These are phyloP conservation scores for Danio aesculapii DNA, from an alignment of 2,797 vertebrate species.

Conservation along the genomic window DNA sequence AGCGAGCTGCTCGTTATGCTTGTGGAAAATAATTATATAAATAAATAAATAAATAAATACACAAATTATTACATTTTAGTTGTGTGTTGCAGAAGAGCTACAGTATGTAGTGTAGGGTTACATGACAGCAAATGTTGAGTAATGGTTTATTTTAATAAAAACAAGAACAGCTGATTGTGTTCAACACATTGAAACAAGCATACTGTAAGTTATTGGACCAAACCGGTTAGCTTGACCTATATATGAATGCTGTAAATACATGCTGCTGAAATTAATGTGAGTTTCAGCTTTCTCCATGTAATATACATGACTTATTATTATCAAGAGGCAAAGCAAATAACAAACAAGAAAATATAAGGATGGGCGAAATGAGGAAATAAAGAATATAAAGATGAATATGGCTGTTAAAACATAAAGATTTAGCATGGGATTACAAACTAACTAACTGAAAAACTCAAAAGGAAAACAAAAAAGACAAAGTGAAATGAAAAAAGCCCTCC, in stretches of 20 bases:
- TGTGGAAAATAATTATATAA: constrained; percentile 1
- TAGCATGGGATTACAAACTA: background rate
- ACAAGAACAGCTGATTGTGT: background rate
- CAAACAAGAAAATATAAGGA: background rate
- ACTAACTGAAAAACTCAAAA: background rate
- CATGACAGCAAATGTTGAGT: background rate
- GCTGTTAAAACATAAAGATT: too few relatives aligned
- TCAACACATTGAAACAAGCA: too few relatives aligned
- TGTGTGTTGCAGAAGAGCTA: background rate
- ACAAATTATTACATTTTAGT: background rate
- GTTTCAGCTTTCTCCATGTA: background rate
- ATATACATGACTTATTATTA: background rate
- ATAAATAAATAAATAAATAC: background rate
- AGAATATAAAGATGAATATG: background rate
- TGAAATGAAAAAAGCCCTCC: background rate
- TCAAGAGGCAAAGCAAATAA: background rate
- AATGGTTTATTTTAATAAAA: background rate
- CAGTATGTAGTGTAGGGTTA: background rate
- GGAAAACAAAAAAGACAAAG: background rate
- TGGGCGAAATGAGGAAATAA: background rate
- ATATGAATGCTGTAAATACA: background rate
- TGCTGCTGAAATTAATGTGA: background rate
- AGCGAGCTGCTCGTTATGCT: constrained; percentile 51
- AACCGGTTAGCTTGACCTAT: background rate
- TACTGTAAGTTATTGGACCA: background rate